Evolutionary conservation across 2,888 invertebrate genomes (phyloP).

Genomic region (Thumatha senex): DNA sequence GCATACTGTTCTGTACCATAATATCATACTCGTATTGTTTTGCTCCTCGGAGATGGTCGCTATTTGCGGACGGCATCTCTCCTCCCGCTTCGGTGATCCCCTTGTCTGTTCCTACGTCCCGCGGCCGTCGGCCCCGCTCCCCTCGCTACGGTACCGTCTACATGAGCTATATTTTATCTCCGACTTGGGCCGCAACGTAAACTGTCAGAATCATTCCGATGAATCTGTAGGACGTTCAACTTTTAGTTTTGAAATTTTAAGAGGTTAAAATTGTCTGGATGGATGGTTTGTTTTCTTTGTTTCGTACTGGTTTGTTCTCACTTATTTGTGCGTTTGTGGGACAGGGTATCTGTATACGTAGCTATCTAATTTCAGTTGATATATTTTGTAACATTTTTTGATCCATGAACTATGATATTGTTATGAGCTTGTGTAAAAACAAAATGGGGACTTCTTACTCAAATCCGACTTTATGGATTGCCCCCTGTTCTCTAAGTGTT

Average conservation of each 20-base stretch:
- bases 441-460: too few relatives aligned
- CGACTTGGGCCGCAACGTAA: constrained; percentile 75
- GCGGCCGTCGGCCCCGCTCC: constrained; percentile 25
- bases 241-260: constrained; percentile 63
- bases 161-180: constrained; percentile 81
- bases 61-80: constrained; percentile 75
- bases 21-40: constrained; percentile 81
- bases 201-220: constrained; percentile 77
- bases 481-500: too few relatives aligned
- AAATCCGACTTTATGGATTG: too few relatives aligned
- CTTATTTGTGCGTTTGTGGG: constrained; percentile 3
- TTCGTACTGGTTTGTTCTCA: constrained; percentile 13
- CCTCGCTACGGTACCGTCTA: constrained; percentile 72
- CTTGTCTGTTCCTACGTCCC: constrained; percentile 23
- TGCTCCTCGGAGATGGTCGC: constrained; percentile 75
- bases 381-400: constrained; percentile 1
- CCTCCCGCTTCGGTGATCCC: constrained; percentile 28
- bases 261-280: constrained; percentile 35
- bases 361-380: not conserved
- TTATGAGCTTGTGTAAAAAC: too few relatives aligned
- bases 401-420: not conserved
- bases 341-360: not conserved
- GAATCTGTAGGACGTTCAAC: constrained; percentile 76
- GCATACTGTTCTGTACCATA: constrained; percentile 57
- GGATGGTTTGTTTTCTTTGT: constrained; percentile 23